phyloP scores from a whole-genome alignment of 1,140 invertebrate genomes.

The Acromyrmex charruanus region DNA sequence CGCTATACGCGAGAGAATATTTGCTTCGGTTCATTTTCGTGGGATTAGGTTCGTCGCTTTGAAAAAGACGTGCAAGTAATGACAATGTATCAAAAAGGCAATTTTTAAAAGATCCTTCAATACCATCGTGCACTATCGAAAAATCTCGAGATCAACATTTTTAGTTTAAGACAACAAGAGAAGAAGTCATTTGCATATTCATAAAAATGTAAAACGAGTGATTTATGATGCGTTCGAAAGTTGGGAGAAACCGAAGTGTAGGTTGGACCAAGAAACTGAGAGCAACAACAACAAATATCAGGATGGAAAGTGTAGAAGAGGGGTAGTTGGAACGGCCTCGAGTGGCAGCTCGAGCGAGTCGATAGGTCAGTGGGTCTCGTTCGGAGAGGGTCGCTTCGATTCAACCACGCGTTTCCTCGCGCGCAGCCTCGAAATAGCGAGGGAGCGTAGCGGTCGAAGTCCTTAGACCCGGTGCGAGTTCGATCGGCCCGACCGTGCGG shows the following conservation, averaged over 20 bases:
- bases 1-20: background rate
- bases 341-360: conserved; percentile 78
- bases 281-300: conserved; percentile 50
- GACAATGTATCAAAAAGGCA: background rate
- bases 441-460: conserved; percentile 61
- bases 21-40: conserved; percentile 11
- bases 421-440: conserved; percentile 67
- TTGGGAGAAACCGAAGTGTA: background rate
- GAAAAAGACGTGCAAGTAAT: background rate
- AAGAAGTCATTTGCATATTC: background rate
- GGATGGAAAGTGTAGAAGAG: conserved; percentile 29
- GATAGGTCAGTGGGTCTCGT: conserved; percentile 86
- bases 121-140: background rate
- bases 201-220: background rate
- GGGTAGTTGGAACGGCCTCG: conserved; percentile 45
- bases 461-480: conserved; percentile 51
- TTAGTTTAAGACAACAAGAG: background rate
- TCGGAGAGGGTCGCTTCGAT: conserved; percentile 77
- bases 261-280: background rate
- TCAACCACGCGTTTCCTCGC: conserved; percentile 69
- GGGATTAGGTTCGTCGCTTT: background rate
- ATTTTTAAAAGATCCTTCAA: background rate
- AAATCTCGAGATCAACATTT: background rate
- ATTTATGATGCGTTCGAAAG: background rate
- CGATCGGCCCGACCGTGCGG: conserved; percentile 36